Conservation (phyloP, 2,888 invertebrate genomes). For the Eristalis tenax region DNA sequence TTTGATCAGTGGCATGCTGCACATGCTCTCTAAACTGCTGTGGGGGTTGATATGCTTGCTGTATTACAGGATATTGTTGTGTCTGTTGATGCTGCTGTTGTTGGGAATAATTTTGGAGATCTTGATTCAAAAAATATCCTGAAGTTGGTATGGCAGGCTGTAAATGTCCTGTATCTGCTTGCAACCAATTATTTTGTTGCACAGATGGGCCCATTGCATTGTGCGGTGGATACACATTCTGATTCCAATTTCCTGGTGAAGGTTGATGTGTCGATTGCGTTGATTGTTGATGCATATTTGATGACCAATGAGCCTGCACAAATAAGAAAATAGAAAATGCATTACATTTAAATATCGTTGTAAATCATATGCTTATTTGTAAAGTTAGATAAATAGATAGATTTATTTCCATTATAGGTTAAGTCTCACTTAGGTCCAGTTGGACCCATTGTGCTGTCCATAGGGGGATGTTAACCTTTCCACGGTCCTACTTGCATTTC, state of each 20-base stretch:
- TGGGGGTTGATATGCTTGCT: constrained; percentile 42
- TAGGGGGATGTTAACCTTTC: too few relatives aligned
- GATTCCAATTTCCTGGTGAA: constrained; percentile 44
- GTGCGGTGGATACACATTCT: constrained; percentile 15
- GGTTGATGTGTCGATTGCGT: constrained; percentile 58
- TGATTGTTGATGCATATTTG: constrained; percentile 40
- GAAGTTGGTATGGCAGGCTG: constrained; percentile 30
- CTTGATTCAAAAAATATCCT: constrained; percentile 64
- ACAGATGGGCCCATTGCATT: not conserved
- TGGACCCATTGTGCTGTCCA: too few relatives aligned
- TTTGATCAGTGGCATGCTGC: constrained; percentile 24
- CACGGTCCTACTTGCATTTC: too few relatives aligned
- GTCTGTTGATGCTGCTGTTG: constrained; percentile 47
- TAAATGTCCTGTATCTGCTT: not conserved
- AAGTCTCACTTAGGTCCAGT: too few relatives aligned
- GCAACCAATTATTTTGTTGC: constrained; percentile 48
- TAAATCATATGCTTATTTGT: not conserved
- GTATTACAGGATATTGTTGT: constrained; percentile 28
- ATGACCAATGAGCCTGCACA: constrained; percentile 38
- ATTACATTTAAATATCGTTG: not conserved
- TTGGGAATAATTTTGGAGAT: constrained; percentile 49
- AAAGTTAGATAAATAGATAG: too few relatives aligned
- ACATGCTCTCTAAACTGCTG: constrained; percentile 36
- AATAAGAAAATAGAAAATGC: not conserved
- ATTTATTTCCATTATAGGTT: too few relatives aligned